Evolutionary conservation across 2,888 invertebrate genomes (phyloP).

Genomic region (Drosophila borborema): DNA sequence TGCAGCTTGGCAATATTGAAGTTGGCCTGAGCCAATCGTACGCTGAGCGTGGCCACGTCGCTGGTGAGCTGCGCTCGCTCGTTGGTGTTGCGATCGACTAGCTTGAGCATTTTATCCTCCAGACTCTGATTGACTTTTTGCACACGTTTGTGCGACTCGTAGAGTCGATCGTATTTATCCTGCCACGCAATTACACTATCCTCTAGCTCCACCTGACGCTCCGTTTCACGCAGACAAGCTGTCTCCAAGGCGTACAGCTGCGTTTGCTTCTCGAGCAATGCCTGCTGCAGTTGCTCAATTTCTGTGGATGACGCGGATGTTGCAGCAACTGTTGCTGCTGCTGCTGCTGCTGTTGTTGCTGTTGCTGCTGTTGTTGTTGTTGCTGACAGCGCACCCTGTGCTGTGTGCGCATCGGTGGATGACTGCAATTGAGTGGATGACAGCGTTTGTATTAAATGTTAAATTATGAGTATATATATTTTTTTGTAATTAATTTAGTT

Average conservation of each 20-base stretch:
- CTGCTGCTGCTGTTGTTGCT: constrained; percentile 3
- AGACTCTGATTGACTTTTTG: constrained; percentile 97
- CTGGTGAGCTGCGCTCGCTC: constrained; percentile 94
- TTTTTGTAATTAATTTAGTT: constrained; percentile 70
- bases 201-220: constrained; percentile 91
- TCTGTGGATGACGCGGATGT: constrained; percentile 85
- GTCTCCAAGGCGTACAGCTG: constrained; percentile 95
- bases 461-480: constrained; percentile 58
- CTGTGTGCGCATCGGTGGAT: constrained; percentile 49
- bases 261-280: constrained; percentile 91
- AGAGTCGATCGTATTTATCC: constrained; percentile 96
- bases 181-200: constrained; percentile 95
- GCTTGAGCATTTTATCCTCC: constrained; percentile 96
- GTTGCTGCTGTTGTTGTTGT: constrained; percentile 15
- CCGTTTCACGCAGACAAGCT: constrained; percentile 92
- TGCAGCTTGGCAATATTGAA: constrained; percentile 93
- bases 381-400: constrained; percentile 45
- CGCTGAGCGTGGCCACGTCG: constrained; percentile 94
- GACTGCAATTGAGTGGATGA: constrained; percentile 61
- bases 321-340: constrained; percentile 16
- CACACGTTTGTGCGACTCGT: constrained; percentile 96
- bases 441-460: constrained; percentile 31
- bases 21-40: constrained; percentile 93
- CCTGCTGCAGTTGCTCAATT: constrained; percentile 90
- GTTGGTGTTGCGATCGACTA: constrained; percentile 96